Conservation (phyloP, 2,797 vertebrate genomes). For the Sebastes aleutianus region DNA sequence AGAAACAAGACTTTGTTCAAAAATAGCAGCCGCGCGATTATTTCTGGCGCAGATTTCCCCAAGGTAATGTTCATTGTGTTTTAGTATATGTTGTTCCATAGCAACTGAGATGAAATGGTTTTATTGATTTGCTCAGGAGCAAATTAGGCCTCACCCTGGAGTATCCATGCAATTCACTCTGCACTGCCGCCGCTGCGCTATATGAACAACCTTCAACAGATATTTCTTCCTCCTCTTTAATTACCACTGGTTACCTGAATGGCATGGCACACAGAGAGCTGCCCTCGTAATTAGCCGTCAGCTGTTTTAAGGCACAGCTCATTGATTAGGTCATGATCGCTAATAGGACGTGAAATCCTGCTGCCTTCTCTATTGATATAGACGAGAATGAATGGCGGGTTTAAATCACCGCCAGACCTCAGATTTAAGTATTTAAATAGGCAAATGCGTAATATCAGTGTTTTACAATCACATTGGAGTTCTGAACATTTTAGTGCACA, state of each 20-base stretch:
- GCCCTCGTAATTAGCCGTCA: slow-evolving; percentile 82
- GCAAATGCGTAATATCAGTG: slow-evolving; percentile 13
- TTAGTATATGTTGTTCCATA: slow-evolving; percentile 76
- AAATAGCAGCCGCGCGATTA: slow-evolving; percentile 54
- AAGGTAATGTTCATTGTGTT: slow-evolving; percentile 77
- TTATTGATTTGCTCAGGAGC: slow-evolving; percentile 81
- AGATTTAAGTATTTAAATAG: slow-evolving; percentile 23
- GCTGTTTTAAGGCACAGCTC: slow-evolving; percentile 80
- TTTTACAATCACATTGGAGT: slow-evolving; percentile 9
- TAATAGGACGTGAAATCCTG: slow-evolving; percentile 79
- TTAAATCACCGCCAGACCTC: slow-evolving; percentile 17
- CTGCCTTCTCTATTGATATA: slow-evolving; percentile 65
- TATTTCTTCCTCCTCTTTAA: slow-evolving; percentile 79
- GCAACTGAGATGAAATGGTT: slow-evolving; percentile 79
- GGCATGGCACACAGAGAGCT: slow-evolving; percentile 57
- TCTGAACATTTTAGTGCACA: neutral
- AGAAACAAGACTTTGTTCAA: slow-evolving; percentile 49
- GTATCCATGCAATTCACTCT: slow-evolving; percentile 65
- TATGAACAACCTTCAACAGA: slow-evolving; percentile 65
- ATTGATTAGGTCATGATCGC: slow-evolving; percentile 83
- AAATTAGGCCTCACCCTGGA: slow-evolving; percentile 78
- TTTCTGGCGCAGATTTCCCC: slow-evolving; percentile 59
- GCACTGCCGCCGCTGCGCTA: slow-evolving; percentile 52
- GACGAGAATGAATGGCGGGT: slow-evolving; percentile 56
- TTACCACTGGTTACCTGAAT: slow-evolving; percentile 81